Evolutionary conservation across 2,797 vertebrate genomes (phyloP).

Genomic region (Esox lucius): DNA sequence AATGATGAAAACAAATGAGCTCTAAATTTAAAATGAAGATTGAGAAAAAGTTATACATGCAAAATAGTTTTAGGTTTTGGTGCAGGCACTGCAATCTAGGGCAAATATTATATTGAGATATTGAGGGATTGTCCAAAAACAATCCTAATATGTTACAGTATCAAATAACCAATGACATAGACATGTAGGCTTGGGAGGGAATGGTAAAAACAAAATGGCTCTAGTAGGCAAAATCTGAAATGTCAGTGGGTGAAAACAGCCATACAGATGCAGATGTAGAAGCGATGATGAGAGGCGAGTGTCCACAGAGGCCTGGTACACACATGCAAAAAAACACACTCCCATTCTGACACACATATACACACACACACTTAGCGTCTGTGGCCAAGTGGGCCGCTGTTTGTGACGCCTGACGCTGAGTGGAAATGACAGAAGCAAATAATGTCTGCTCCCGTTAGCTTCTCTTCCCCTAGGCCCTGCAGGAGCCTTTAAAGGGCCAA

Average conservation of each 20-base stretch:
- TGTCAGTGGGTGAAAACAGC: not conserved
- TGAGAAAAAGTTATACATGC: too few species aligned
- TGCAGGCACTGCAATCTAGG: too few species aligned
- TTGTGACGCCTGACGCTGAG: constrained; percentile 75
- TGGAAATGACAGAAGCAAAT: constrained; percentile 81
- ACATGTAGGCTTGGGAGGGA: not conserved
- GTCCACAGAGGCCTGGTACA: not conserved
- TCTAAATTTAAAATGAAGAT: too few species aligned
- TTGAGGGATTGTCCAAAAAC: too few species aligned
- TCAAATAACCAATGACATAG: not conserved
- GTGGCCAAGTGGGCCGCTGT: constrained; percentile 64
- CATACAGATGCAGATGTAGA: not conserved
- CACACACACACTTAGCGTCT: constrained; percentile 51
- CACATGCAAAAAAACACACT: not conserved
- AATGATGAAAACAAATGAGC: too few species aligned
- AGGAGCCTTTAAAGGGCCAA: constrained; percentile 77
- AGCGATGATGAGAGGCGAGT: not conserved
- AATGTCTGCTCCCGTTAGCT: constrained; percentile 82
- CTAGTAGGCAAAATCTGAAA: not conserved
- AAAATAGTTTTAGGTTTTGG: too few species aligned
- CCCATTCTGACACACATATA: constrained; percentile 4
- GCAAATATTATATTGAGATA: too few species aligned
- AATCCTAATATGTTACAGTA: too few species aligned
- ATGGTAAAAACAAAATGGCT: not conserved
- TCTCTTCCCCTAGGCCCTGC: constrained; percentile 69